Evolutionary conservation across 2,113 vertebrate species (phyloP).

Genomic region (Thunnus maccoyii): DNA sequence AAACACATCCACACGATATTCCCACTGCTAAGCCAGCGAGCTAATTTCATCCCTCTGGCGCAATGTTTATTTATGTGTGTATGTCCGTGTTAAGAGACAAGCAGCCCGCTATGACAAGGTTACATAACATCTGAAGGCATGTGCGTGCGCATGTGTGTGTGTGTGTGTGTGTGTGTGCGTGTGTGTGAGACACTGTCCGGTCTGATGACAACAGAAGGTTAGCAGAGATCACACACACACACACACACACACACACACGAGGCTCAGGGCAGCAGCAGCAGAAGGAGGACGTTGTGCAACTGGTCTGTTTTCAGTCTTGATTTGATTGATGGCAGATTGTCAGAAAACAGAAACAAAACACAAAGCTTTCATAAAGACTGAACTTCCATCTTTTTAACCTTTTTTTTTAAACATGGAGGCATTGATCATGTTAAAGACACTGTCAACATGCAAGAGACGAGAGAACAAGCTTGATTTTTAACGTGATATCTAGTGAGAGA

Average conservation of each 20-base stretch:
- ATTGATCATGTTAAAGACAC: too few relatives aligned
- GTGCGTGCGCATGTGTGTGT: conserved; percentile 2
- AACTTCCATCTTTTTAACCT: too few relatives aligned
- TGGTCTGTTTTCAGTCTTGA: neutral
- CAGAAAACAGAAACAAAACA: neutral
- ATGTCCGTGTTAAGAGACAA: neutral
- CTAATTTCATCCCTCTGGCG: conserved; percentile 42
- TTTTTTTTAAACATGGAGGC: too few relatives aligned
- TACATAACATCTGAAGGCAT: conserved; percentile 42
- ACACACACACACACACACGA: conserved; percentile 1
- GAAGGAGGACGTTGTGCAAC: conserved; percentile 11
- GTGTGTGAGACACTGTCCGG: conserved; percentile 14
- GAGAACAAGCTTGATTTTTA: too few relatives aligned
- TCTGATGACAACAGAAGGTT: conserved; percentile 31
- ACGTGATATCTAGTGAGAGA: too few relatives aligned
- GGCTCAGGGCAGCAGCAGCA: neutral
- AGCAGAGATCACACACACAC: conserved; percentile 15
- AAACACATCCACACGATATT: conserved; percentile 26
- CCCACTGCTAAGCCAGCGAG: neutral
- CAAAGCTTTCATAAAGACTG: neutral
- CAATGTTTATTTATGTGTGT: conserved; percentile 21
- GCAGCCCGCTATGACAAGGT: conserved; percentile 13
- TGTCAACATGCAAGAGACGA: too few relatives aligned
- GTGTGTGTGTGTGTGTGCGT: conserved; percentile 6
- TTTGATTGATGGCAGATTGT: conserved; percentile 21